Evolutionary conservation across 2,797 vertebrate genomes (phyloP), one percentile per base, ranked within the genome.

Genomic region (Hozukius guyotensis): DNA sequence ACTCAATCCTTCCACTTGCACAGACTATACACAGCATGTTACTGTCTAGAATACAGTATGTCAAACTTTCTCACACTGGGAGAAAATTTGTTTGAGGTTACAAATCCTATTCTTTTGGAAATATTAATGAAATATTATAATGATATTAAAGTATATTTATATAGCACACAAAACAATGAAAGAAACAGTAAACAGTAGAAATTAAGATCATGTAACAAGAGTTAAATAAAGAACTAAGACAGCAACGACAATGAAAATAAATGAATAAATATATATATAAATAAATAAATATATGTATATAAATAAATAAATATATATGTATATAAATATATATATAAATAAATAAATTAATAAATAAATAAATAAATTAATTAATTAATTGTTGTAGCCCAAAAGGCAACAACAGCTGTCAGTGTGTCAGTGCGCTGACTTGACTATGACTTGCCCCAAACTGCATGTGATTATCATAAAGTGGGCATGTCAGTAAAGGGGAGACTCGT

Each of bases 401-500:
- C 38, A 42, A 16, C 0, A 16, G 13, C 5, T 42, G 13, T 42
- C 13, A 16, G 38, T 42, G 38, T 16, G 38, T 42, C 13, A 42
- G 38, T 16, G 38, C 16, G 38, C 38, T 42, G 38, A 42, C 38
- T 42, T 42, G 38, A 42, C 38, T 16, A 0, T 18, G 38, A 46
- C 34, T 36, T 36, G 34, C 34, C 34, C 34, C 34, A 36, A 36
- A 36, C 10, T 36, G 34, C 34, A 36, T 36, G 34, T 36, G 34
- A 12, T 36, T 36, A 36, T 36, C 34, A 46, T 46, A 18, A 46
- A 46, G 14, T 46, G 42, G 42, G 42, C 42, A 46, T 46, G 6
- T 16, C 42, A 1, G 6, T 46, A 46, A 46, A 46, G 42, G 0
- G 6, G 42, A 18, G 0, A 46, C 42, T 46, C 0, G 42, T 46